phyloP scores from a whole-genome alignment of 2,888 invertebrate species.

The Chrysina gloriosa region DNA sequence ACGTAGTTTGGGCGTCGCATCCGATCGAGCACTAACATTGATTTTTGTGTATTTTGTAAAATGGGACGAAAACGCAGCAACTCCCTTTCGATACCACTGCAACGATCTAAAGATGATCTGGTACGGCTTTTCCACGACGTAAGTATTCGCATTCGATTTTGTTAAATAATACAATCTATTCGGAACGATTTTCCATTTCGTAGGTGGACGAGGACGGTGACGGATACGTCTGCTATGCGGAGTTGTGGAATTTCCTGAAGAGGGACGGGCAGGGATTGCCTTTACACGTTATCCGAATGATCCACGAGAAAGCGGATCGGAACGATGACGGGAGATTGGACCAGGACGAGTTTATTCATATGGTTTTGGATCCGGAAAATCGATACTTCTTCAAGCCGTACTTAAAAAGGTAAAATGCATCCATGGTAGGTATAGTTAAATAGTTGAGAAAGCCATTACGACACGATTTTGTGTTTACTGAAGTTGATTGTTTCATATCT shows the following conservation, averaged over 20 bases:
- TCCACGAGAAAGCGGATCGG: slow-evolving; percentile 74
- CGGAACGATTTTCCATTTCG: slow-evolving; percentile 46
- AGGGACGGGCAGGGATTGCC: slow-evolving; percentile 76
- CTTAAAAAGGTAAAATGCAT: slow-evolving; percentile 72
- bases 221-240: slow-evolving; percentile 75
- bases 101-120: slow-evolving; percentile 2
- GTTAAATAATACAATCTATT: background rate
- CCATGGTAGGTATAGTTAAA: no score
- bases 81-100: slow-evolving; percentile 9
- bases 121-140: slow-evolving; percentile 16
- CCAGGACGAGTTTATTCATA: slow-evolving; percentile 78
- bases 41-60: background rate
- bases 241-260: slow-evolving; percentile 73
- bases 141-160: background rate
- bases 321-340: slow-evolving; percentile 76
- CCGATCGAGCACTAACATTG: no score
- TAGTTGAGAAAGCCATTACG: no score
- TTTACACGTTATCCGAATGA: slow-evolving; percentile 73
- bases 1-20: no score
- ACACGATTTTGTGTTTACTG: no score
- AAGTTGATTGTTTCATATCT: no score
- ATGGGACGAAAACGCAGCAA: slow-evolving; percentile 19
- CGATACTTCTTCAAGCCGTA: slow-evolving; percentile 62
- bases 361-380: slow-evolving; percentile 72
- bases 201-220: slow-evolving; percentile 80